phyloP scores from a whole-genome alignment of 1,140 invertebrate species.

The Orius insidiosus region DNA sequence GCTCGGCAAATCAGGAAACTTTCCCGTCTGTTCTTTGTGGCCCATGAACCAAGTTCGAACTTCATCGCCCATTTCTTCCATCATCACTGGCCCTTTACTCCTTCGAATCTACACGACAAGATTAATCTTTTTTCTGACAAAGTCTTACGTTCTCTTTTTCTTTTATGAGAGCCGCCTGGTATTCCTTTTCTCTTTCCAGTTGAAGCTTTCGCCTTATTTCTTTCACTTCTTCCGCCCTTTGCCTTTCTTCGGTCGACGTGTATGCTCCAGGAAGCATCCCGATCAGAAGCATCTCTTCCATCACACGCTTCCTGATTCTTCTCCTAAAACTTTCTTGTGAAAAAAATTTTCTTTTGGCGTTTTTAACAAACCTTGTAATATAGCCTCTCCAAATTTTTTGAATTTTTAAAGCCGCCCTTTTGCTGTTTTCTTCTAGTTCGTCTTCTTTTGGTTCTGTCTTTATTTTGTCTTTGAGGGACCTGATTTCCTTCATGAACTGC shows the following conservation, averaged over 20 bases:
- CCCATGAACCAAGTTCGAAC: slow-evolving; percentile 69
- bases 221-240: slow-evolving; percentile 31
- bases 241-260: slow-evolving; percentile 23
- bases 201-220: slow-evolving; percentile 40
- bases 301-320: slow-evolving; percentile 45
- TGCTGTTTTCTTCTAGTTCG: slow-evolving; percentile 26
- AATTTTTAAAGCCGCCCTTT: slow-evolving; percentile 52
- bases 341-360: no score
- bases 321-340: slow-evolving; percentile 32
- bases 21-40: slow-evolving; percentile 54
- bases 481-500: slow-evolving; percentile 81
- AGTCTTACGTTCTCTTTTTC: slow-evolving; percentile 30
- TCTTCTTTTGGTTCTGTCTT: slow-evolving; percentile 28
- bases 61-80: slow-evolving; percentile 69
- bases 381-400: slow-evolving; percentile 71
- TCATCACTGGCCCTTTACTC: slow-evolving; percentile 45
- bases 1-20: slow-evolving; percentile 80
- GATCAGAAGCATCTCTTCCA: slow-evolving; percentile 73
- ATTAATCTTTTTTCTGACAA: not conserved
- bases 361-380: not conserved
- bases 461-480: slow-evolving; percentile 50
- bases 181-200: slow-evolving; percentile 37
- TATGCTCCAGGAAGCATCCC: slow-evolving; percentile 36
- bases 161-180: slow-evolving; percentile 35
- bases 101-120: slow-evolving; percentile 29